phyloP scores from a whole-genome alignment of 2,888 invertebrate genomes.

The Pyralis farinalis region DNA sequence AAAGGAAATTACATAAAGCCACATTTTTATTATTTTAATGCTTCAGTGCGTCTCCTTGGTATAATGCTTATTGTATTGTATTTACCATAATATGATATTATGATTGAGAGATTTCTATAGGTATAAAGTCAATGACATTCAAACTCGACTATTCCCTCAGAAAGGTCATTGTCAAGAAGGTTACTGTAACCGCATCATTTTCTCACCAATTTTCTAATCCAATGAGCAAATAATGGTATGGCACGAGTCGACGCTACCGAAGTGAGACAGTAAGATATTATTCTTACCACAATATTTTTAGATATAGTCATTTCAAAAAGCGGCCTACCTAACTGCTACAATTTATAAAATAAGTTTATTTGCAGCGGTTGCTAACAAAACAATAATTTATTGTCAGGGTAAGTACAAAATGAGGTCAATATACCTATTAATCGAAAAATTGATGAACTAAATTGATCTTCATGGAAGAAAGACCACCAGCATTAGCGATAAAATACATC shows the following conservation, averaged over 20 bases:
- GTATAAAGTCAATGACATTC: conserved; percentile 51
- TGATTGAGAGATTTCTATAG: conserved; percentile 17
- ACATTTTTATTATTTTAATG: too few species aligned
- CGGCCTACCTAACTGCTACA: too few species aligned
- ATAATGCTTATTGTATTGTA: too few species aligned
- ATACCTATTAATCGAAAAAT: background rate
- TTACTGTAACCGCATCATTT: conserved; percentile 57
- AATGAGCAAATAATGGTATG: conserved; percentile 59
- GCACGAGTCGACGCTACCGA: conserved; percentile 59
- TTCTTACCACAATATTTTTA: too few species aligned
- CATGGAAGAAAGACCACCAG: conserved; percentile 41
- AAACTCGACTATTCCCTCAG: conserved; percentile 38
- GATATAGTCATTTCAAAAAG: too few species aligned
- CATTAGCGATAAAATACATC: conserved; percentile 33
- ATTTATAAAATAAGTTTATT: too few species aligned
- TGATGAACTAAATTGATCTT: background rate
- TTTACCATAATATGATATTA: background rate
- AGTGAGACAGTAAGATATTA: conserved; percentile 13
- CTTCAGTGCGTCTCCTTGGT: too few species aligned
- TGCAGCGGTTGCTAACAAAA: too few species aligned
- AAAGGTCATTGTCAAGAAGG: conserved; percentile 41
- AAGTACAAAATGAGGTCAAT: too few species aligned
- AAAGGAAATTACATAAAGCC: too few species aligned
- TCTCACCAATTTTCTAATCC: conserved; percentile 60
- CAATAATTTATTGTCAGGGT: too few species aligned